These are phyloP conservation scores for Coleophora deauratella DNA, from an alignment of 2,888 invertebrate genomes.

Conservation along the genomic window DNA sequence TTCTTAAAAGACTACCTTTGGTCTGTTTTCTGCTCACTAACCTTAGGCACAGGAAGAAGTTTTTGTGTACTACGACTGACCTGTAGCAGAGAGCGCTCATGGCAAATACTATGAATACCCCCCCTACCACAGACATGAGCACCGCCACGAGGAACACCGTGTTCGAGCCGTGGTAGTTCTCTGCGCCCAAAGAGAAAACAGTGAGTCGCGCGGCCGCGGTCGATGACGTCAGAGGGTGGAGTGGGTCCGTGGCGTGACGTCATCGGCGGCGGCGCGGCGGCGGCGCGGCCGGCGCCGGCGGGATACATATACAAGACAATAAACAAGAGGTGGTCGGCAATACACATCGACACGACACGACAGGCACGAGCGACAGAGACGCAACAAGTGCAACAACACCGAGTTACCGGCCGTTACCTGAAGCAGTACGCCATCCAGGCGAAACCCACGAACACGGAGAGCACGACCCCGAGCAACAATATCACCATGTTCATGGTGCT, in stretches of 20 bases:
- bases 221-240: slow-evolving; percentile 33
- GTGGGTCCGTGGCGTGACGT: slow-evolving; percentile 32
- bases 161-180: slow-evolving; percentile 98
- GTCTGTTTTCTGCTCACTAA: slow-evolving; percentile 93
- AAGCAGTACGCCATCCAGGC: slow-evolving; percentile 96
- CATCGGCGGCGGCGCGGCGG: slow-evolving; percentile 45
- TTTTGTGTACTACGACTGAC: slow-evolving; percentile 99
- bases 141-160: slow-evolving; percentile 98
- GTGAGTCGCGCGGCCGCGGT: slow-evolving; percentile 40
- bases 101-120: slow-evolving; percentile 99
- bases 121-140: slow-evolving; percentile 99
- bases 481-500: slow-evolving; percentile 93
- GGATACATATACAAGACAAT: slow-evolving; percentile 20
- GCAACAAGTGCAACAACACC: slow-evolving; percentile 70
- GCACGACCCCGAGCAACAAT: slow-evolving; percentile 93
- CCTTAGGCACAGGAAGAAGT: slow-evolving; percentile 99
- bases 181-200: slow-evolving; percentile 77
- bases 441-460: slow-evolving; percentile 96
- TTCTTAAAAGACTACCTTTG: slow-evolving; percentile 79
- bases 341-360: slow-evolving; percentile 37
- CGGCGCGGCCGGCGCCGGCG: slow-evolving; percentile 35
- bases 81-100: slow-evolving; percentile 99
- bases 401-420: slow-evolving; percentile 81
- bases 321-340: no score
- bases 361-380: slow-evolving; percentile 60